These are phyloP conservation scores for Ctenosaura bakeri DNA, from an alignment of 2,797 vertebrate genomes.

Conservation along the genomic window DNA sequence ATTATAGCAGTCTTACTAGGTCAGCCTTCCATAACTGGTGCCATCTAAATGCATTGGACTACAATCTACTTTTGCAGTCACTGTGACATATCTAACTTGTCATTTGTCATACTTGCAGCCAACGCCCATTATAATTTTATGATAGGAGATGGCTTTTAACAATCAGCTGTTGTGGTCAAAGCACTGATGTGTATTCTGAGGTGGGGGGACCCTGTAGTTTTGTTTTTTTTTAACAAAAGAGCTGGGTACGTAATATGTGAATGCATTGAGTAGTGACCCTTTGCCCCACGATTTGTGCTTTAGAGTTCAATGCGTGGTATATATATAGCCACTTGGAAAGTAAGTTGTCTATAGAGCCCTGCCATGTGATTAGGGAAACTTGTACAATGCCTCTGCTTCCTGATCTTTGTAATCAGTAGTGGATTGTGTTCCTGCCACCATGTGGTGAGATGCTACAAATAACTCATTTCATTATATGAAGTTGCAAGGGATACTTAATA, in stretches of 20 bases:
- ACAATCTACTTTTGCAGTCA: neutral
- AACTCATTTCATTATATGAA: neutral
- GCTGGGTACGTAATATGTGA: neutral
- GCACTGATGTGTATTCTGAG: neutral
- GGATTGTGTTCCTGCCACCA: neutral
- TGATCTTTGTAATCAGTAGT: neutral
- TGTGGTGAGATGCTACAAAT: neutral
- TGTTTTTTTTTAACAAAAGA: neutral
- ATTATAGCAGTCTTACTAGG: no score
- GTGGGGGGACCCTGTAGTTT: no score
- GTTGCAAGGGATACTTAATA: neutral
- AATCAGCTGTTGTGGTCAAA: no score
- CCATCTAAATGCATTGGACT: neutral
- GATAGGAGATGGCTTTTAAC: no score
- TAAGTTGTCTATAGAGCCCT: neutral
- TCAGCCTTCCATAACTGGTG: neutral
- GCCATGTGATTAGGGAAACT: neutral
- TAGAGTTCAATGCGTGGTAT: neutral
- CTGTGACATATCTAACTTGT: no score
- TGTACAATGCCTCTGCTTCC: neutral
- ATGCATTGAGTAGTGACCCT: neutral
- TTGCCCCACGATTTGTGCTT: no score
- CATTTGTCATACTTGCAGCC: no score
- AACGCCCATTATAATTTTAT: no score
- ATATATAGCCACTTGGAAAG: neutral